phyloP scores from a whole-genome alignment of 2,888 invertebrate species.

The Sesia apiformis region DNA sequence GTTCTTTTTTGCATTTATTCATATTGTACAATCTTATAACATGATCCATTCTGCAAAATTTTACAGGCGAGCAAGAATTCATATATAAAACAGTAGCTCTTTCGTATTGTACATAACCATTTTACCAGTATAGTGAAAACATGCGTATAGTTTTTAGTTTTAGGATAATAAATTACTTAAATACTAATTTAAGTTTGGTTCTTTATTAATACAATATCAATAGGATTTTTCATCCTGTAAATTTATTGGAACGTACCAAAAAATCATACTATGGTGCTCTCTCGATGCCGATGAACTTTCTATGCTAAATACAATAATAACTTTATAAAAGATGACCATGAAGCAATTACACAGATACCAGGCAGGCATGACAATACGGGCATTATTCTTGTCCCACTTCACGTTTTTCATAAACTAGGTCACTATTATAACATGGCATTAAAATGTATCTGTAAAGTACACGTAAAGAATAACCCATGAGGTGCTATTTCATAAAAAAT shows the following conservation, averaged over 20 bases:
- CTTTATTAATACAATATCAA: constrained; percentile 75
- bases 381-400: constrained; percentile 19
- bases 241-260: constrained; percentile 65
- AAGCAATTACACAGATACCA: constrained; percentile 64
- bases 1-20: constrained; percentile 73
- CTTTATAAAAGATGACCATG: constrained; percentile 53
- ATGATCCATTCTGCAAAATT: constrained; percentile 75
- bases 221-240: constrained; percentile 72
- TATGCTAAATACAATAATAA: constrained; percentile 56
- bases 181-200: constrained; percentile 74
- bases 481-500: no score
- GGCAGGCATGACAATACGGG: constrained; percentile 53
- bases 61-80: constrained; percentile 76
- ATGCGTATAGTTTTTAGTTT: constrained; percentile 74
- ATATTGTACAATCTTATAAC: constrained; percentile 75
- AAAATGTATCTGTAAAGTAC: no score
- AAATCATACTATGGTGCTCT: constrained; percentile 64
- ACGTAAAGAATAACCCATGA: no score
- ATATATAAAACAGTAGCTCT: constrained; percentile 75
- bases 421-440: neutral
- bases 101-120: constrained; percentile 74
- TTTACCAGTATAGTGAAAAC: constrained; percentile 76
- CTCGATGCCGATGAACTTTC: constrained; percentile 71
- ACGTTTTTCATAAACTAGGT: neutral
- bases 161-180: constrained; percentile 76